Conservation (phyloP, 2,113 vertebrate species). For the Podocnemis expansa region DNA sequence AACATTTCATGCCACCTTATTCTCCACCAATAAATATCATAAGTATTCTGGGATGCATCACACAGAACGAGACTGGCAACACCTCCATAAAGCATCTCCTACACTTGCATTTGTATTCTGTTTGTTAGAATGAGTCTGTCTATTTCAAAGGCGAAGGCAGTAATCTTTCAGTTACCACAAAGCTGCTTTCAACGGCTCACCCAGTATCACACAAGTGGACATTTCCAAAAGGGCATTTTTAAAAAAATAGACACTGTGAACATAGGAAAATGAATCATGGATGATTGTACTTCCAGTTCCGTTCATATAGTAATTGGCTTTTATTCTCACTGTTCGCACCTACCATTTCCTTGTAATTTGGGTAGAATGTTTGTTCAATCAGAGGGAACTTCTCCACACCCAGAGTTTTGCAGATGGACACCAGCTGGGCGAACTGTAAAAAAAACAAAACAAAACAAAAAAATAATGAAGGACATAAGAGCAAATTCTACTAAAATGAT, state of each 20-base stretch:
- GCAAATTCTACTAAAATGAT: not conserved
- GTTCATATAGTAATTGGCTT: not conserved
- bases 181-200: not conserved
- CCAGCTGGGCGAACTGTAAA: slow-evolving; percentile 94
- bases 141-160: not conserved
- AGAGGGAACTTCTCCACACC: slow-evolving; percentile 95
- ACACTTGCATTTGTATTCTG: not conserved
- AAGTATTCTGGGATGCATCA: not conserved
- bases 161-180: not conserved
- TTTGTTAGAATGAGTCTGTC: not conserved
- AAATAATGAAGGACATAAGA: not conserved
- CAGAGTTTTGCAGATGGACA: slow-evolving; percentile 88
- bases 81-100: not conserved
- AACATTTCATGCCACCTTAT: not conserved
- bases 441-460: slow-evolving; percentile 61
- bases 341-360: slow-evolving; percentile 99
- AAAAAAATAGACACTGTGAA: not conserved
- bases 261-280: not conserved
- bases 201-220: not conserved
- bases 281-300: not conserved
- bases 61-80: not conserved
- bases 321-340: slow-evolving; percentile 28
- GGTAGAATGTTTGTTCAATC: slow-evolving; percentile 96
- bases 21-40: not conserved
- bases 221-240: not conserved